Base-by-base conservation (phyloP, 2,888 invertebrate genomes). In the Pyrocoelia pectoralis region DNA sequence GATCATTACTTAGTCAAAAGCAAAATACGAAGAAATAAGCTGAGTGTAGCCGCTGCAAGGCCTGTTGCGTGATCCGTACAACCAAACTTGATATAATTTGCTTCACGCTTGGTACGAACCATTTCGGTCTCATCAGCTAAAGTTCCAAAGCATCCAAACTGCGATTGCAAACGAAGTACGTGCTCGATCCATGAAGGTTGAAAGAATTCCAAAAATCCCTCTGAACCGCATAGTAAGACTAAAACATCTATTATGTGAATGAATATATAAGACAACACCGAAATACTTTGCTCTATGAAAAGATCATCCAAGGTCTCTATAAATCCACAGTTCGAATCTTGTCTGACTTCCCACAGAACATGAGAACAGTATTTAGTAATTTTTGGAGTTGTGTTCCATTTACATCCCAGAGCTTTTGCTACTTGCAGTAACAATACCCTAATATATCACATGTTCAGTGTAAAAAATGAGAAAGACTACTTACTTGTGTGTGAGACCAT, bases 221-320 rank as follows among this genome's bases (percentile, higher is more conserved):
- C 82, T 69, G 81, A 79, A 1, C 84, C 83, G 67, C 85, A 85
- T 2, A 85, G 69, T 19, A 80, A 72, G 59, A 84, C 84, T 84
- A 65, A 51, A 75, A 72, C n/a, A 14, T 50, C 54, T 43, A 19
- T 18, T 19, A 17, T 46, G 4, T 8, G 40, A n/a, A 40, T 8
- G 12, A 6, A 14, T 13, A 9, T 48, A 48, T 6, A 18, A 18
- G 2, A 3, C 2, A 13, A 46, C 24, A 46, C 8, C 24, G 51
- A 38, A 29, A 13, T 67, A 79, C 78, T 68, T 72, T 78, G 77
- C 59, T 79, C 77, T 46, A 79, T 58, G 48, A 76, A 72, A 19
- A 78, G 65, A 61, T 77, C 77, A 40, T 75, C 70, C 0, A 76
- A 68, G 5, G 67, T 67, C 13, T 68, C 66, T 6, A 75, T 66